Percentiles rank a stretch among this genome's conserved stretches.
Evolutionary conservation across 30 jellyfish, hydroid and myxozoan species (phyloP).

Genomic region (Mastigias papua): DNA sequence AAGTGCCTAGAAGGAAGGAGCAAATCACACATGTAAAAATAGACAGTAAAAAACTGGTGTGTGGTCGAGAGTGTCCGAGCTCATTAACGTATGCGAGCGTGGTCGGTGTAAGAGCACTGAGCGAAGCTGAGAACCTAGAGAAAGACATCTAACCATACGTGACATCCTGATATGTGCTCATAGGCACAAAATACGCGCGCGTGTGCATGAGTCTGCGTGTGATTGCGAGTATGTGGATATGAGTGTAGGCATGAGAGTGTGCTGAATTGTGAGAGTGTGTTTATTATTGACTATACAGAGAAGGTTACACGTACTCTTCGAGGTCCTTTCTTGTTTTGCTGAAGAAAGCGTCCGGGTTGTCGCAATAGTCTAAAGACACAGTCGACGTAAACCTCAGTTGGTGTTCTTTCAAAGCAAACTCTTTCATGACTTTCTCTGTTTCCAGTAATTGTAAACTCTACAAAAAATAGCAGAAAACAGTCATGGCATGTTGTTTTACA

Average conservation of each 20-base stretch:
- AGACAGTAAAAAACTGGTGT: too few relatives aligned
- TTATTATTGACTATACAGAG: not conserved
- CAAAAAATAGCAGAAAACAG: not conserved
- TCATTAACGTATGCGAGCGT: too few relatives aligned
- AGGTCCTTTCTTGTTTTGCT: conserved; percentile 72
- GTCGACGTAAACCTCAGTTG: conserved; percentile 94
- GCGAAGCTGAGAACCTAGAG: too few relatives aligned
- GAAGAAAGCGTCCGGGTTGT: conserved; percentile 74
- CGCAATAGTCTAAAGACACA: conserved; percentile 77
- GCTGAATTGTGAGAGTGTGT: not conserved
- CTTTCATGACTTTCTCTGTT: conserved; percentile 69
- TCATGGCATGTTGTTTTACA: too few relatives aligned
- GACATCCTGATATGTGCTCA: too few relatives aligned
- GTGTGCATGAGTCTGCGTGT: not conserved
- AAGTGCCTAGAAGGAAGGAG: too few relatives aligned
- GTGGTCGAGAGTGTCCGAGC: too few relatives aligned
- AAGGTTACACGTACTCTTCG: conserved; percentile 81
- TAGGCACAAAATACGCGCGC: too few relatives aligned
- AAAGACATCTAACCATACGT: too few relatives aligned
- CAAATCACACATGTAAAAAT: too few relatives aligned
- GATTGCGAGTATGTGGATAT: not conserved
- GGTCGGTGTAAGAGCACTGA: too few relatives aligned
- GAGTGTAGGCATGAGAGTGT: not conserved
- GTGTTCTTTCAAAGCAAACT: conserved; percentile 83
- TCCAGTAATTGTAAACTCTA: conserved; percentile 68